Evolutionary conservation across 2,797 vertebrate genomes (phyloP).

Genomic region (Alca torda): DNA sequence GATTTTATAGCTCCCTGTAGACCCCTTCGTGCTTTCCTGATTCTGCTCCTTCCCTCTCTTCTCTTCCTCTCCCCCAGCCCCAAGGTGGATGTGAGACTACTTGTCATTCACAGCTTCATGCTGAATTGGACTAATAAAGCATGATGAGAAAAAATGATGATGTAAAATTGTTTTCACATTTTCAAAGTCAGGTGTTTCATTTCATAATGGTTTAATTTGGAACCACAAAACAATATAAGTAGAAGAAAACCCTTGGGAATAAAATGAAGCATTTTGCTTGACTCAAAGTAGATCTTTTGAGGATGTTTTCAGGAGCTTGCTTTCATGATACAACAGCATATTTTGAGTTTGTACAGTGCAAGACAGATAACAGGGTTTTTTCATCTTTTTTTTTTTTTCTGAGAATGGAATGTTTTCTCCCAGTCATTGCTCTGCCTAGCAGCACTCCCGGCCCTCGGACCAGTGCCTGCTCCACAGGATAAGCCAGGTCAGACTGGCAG

Average conservation of each 20-base stretch:
- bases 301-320: background rate
- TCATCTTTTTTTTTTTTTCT: background rate
- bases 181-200: constrained; percentile 12
- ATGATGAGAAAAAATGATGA: background rate
- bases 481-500: background rate
- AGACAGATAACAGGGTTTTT: background rate
- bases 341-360: background rate
- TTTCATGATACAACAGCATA: background rate
- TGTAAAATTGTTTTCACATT: constrained; percentile 12
- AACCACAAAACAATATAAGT: background rate
- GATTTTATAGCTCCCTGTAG: background rate
- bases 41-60: background rate
- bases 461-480: background rate
- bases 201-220: background rate
- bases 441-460: background rate
- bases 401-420: background rate
- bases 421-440: background rate
- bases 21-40: background rate
- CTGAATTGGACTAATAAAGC: constrained; percentile 16
- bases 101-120: constrained; percentile 27
- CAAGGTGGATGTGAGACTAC: background rate
- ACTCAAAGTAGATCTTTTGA: background rate
- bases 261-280: background rate
- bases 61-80: background rate
- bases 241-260: background rate